These are phyloP conservation scores for Sesia bembeciformis DNA, from an alignment of 2,888 invertebrate genomes.

Conservation along the genomic window DNA sequence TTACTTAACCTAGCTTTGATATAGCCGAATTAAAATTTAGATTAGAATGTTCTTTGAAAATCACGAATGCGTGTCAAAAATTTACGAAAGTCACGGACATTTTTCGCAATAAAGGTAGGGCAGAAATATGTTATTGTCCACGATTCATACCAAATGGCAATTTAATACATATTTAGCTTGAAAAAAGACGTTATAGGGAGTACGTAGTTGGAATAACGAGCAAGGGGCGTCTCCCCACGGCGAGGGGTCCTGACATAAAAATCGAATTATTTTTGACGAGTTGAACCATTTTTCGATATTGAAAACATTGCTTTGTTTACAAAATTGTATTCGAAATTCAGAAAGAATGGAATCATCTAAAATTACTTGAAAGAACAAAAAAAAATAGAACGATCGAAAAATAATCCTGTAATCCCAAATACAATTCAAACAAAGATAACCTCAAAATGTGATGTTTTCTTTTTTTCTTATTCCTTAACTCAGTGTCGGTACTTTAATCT, in stretches of 20 bases:
- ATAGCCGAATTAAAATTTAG: no score
- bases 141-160: constrained; percentile 43
- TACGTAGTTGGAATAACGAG: constrained; percentile 52
- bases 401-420: neutral
- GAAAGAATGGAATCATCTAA: neutral
- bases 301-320: constrained; percentile 11
- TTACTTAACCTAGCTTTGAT: no score
- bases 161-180: constrained; percentile 51
- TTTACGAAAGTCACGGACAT: neutral
- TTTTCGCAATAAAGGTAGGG: neutral
- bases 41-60: no score
- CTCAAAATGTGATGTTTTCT: constrained; percentile 17
- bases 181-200: constrained; percentile 38
- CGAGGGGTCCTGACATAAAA: constrained; percentile 39
- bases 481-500: constrained; percentile 42
- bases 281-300: constrained; percentile 43
- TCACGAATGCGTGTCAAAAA: neutral
- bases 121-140: constrained; percentile 29
- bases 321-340: neutral
- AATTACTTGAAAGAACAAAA: neutral
- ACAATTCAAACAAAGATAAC: neutral
- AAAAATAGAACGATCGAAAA: neutral
- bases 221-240: constrained; percentile 33
- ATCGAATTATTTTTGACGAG: constrained; percentile 48
- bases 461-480: constrained; percentile 27